Percentiles rank a stretch among this genome's conserved stretches.
Conservation (phyloP, 2,113 vertebrate genomes). For the Eudyptes chrysolophus region DNA sequence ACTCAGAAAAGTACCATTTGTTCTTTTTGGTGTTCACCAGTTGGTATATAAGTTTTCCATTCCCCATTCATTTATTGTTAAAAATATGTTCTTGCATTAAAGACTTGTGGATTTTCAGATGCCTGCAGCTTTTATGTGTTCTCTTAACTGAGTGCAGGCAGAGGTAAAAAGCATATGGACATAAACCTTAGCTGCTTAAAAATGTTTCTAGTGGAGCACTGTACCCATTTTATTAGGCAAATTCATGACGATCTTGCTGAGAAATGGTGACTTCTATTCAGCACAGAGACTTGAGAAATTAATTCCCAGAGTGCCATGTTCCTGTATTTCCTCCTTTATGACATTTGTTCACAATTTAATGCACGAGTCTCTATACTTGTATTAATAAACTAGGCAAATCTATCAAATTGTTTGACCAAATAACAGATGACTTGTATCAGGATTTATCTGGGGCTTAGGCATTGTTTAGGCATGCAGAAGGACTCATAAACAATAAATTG, state of each 20-base stretch:
- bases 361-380: not conserved
- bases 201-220: not conserved
- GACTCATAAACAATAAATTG: not conserved
- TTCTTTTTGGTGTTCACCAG: not conserved
- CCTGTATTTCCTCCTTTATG: not conserved
- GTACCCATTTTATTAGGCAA: not conserved
- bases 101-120: not conserved
- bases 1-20: not conserved
- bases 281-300: not conserved
- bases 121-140: conserved; percentile 3
- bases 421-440: not conserved
- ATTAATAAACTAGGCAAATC: not conserved
- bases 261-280: not conserved
- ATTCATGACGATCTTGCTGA: not conserved
- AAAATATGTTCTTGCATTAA: not conserved
- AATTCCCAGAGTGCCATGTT: not conserved
- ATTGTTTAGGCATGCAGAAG: not conserved
- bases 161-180: not conserved
- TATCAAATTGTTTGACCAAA: not conserved
- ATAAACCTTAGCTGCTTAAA: not conserved
- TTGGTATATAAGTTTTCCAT: not conserved
- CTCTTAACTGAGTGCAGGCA: not conserved
- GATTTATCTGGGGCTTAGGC: not conserved
- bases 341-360: not conserved
- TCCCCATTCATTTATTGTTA: not conserved